Base-by-base conservation (phyloP, 1,140 invertebrate species). In the Halyomorpha halys region DNA sequence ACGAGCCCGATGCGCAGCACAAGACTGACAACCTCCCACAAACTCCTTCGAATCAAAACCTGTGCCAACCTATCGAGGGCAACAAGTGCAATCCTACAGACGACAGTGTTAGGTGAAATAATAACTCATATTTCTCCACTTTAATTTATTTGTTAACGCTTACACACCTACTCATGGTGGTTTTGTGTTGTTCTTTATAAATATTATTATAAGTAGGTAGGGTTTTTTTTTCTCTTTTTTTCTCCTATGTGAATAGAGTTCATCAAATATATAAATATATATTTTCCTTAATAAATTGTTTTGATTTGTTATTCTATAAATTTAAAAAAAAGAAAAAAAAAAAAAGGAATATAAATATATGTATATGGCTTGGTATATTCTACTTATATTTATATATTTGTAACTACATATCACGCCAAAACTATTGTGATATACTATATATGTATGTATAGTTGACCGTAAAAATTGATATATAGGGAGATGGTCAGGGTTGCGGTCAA, bases 331-430 rank as follows among this genome's bases (percentile, higher is more conserved):
- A 49, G n/a, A n/a, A n/a, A 11, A 3, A 49, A 4, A 49, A 30
- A 19, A 49, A 49, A 49, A 49, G 9, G 2, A 11, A 49, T 4
- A 49, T 49, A 49, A 11, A 49, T 18, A 47, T 49, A 49, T 19
- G 21, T 23, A 56, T 23, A 25, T 56, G 53, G 53, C 53, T 56
- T 56, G 53, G 53, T 56, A 25, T 25, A 56, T 56, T 56, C 53
- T 56, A 56, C 53, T 56, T 56, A 56, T 56, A 56, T 56, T 23
- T 23, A 56, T 56, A 56, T 56, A 56, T 56, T 56, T 56, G 19
- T 56, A 56, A 23, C 53, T 56, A 56, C 53, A 56, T 56, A 56
- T 56, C 53, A 56, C 53, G 23, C 53, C 53, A 49, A 56, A 56
- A 56, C 53, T 23, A 56, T 56, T 56, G 53, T 56, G 53, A n/a